A percentile compares a stretch with the other conserved stretches of the same genome.
These are phyloP conservation scores for Drosophila paulistorum DNA, from an alignment of 1,140 invertebrate genomes.

Conservation along the genomic window DNA sequence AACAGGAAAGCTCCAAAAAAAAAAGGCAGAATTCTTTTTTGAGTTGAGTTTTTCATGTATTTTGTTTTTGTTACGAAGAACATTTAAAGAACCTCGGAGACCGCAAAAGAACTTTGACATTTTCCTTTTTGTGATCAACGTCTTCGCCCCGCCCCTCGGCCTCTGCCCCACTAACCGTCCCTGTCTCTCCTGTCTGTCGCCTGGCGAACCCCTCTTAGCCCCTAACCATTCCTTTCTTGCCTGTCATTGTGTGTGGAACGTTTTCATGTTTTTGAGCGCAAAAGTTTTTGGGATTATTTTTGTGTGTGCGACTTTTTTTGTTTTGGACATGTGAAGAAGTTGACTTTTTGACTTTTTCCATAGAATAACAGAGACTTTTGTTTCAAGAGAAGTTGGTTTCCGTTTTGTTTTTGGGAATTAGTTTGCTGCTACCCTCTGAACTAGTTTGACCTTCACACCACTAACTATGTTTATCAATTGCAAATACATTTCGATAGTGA, in stretches of 20 bases:
- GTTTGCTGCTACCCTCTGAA: conserved; percentile 41
- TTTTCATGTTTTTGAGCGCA: conserved; percentile 77
- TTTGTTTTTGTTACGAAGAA: conserved; percentile 62
- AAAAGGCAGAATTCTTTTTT: conserved; percentile 13
- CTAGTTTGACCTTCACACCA: conserved; percentile 54
- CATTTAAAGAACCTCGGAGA: conserved; percentile 80
- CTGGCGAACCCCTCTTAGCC: not conserved
- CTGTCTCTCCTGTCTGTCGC: not conserved
- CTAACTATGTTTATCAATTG: conserved; percentile 25
- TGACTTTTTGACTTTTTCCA: conserved; percentile 77
- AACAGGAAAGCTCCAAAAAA: conserved; percentile 15
- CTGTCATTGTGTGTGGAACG: conserved; percentile 69
- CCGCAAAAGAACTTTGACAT: conserved; percentile 78
- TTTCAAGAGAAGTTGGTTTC: conserved; percentile 57
- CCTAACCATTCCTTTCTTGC: not conserved
- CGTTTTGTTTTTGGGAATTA: conserved; percentile 44
- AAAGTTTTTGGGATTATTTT: conserved; percentile 80
- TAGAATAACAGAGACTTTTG: conserved; percentile 79
- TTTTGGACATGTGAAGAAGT: conserved; percentile 74
- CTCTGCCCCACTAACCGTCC: not conserved
- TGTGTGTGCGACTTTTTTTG: conserved; percentile 55
- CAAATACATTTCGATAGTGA: conserved; percentile 39
- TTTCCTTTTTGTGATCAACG: conserved; percentile 76
- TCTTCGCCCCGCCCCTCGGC: conserved; percentile 5
- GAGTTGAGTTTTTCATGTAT: conserved; percentile 4